Base-by-base conservation (phyloP, 1,140 invertebrate species). In the Meloidogyne hapla region DNA sequence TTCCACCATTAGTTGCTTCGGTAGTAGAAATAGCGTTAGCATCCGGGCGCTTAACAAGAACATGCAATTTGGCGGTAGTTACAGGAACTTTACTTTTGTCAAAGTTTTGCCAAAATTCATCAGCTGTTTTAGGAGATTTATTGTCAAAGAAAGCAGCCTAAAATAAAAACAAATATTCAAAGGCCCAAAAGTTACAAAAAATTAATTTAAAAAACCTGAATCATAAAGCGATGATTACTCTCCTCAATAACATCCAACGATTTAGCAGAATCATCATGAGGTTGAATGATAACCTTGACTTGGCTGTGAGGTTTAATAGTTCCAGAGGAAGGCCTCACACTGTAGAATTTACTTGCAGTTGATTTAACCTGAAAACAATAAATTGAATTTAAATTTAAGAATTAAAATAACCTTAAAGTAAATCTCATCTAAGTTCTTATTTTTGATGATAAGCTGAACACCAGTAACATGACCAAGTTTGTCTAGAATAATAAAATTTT, bases 81-180 rank as follows among this genome's bases (percentile, higher is more conserved):
- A 56, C 48, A 21, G 48, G 48, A 56, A 56, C n/a, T 21, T 56
- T 56, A n/a, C n/a, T n/a, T 8, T 56, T 56, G 6, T 56, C 48
- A 56, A 56, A 21, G 18, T n/a, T 61, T 42, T 70, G 45, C 69
- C 69, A 70, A 70, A 70, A 70, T n/a, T 70, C 28, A 6, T 70
- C 69, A 25, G 69, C 28, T 10, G 45, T n/a, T 18, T 56, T 61
- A 2, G 69, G 12, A 26, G 61, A 45, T 13, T 56, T 56, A 21
- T 40, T 28, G 15, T 26, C 23, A n/a, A 42, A 38, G n/a, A 70
- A 25, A 25, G 69, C 40, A 25, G 69, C 18, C 69, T 69, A 26
- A 23, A 70, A 38, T 1, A 18, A n/a, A 21, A 70, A 12, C 15
- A 25, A 42, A 42, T 0, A n/a, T 48, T 15, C 5, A 9, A n/a